Evolutionary conservation across 2,797 vertebrate genomes (phyloP).

Genomic region (Anguilla megastoma): DNA sequence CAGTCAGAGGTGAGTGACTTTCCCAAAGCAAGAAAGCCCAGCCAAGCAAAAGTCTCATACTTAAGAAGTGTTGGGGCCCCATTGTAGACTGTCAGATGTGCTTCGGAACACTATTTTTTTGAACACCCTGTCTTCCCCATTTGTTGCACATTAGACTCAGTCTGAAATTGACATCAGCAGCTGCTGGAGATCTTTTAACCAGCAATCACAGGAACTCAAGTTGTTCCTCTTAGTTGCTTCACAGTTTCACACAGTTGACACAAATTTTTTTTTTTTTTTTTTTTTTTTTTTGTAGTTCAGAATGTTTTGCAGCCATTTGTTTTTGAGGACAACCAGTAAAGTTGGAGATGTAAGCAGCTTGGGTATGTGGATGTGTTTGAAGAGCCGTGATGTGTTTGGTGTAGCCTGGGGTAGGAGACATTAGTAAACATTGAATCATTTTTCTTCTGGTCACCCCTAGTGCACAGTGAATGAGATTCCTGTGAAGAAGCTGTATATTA

Average conservation of each 20-base stretch:
- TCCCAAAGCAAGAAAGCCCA: neutral
- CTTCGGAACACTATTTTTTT: neutral
- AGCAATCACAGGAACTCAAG: neutral
- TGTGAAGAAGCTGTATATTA: neutral
- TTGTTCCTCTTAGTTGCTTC: neutral
- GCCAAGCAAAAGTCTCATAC: neutral
- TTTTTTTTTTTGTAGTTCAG: neutral
- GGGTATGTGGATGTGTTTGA: neutral
- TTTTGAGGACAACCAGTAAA: neutral
- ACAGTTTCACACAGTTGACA: neutral
- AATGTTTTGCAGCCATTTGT: neutral
- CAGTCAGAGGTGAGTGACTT: neutral
- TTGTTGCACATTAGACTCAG: neutral
- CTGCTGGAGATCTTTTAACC: neutral
- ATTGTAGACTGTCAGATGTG: neutral
- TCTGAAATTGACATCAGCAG: neutral
- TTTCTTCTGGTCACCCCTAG: neutral
- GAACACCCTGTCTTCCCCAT: neutral
- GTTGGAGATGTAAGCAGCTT: neutral
- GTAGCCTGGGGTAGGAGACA: neutral
- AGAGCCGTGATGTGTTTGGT: neutral
- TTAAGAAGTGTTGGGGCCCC: neutral
- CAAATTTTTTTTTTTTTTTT: neutral
- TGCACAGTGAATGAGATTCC: neutral
- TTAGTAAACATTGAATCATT: neutral